Base-by-base conservation (phyloP, 2,113 vertebrate species). In the Malaclemys terrapin region DNA sequence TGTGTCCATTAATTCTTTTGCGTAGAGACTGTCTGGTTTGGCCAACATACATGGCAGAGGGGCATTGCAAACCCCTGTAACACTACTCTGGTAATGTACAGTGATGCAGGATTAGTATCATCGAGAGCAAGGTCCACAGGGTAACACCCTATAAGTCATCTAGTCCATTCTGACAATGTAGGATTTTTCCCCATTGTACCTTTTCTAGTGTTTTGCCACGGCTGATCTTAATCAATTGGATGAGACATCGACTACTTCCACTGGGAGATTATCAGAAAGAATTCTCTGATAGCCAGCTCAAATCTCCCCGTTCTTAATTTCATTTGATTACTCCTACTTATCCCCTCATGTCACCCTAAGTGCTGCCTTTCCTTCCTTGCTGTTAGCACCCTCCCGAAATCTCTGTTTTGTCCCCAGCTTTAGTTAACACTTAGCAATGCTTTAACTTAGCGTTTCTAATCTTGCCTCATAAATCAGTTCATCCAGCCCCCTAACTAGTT, bases 191-290 rank as follows among this genome's bases (percentile, higher is more conserved):
- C 59, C 54, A 8, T 1, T 56, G 8, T 35, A 84, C 54, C 52
- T n/a, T 49, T 47, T 5, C 2, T 8, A 17, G 38, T 2, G 47
- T 47, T 47, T 4, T 72, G 19, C 9, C 31, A 69, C 20, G n/a
- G 25, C 27, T 91, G 20, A 6, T 65, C 42, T 84, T 86, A 78
- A 93, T 56, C 49, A 65, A 38, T 14, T 38, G 12, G 31, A 45
- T 89, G 54, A 52, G 6, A 22, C 69, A 24, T 5, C 9, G 8
- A 6, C 50, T 57, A 59, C 38, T 38, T 75, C 38, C 22, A 45
- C 1, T 12, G 11, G 72, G 38, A 11, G 0, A 0, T 0, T 2
- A 79, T 47, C 80, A 82, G 24, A 49, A 87, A 31, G 49, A 65
- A 76, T 1, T 1, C 24, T 2, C 45, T 29, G 62, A 1, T 31